phyloP scores from a whole-genome alignment of 2,888 invertebrate genomes.

The Nemurella pictetii region DNA sequence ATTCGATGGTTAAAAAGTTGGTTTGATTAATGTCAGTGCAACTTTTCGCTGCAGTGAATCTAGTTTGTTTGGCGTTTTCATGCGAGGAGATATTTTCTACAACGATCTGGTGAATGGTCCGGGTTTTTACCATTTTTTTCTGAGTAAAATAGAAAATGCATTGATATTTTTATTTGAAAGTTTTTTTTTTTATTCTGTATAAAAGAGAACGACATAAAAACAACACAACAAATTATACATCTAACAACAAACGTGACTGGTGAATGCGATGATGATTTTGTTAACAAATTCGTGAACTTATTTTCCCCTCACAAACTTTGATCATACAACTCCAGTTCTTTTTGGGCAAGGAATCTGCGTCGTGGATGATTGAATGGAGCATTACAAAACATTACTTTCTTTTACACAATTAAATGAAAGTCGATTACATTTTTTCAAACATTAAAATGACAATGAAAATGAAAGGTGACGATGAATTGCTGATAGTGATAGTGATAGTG shows the following conservation, averaged over 20 bases:
- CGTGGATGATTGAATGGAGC: constrained; percentile 11
- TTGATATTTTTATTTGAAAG: neutral
- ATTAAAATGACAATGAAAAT: neutral
- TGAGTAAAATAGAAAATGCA: neutral
- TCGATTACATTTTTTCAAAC: constrained; percentile 5
- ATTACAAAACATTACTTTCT: constrained; percentile 9
- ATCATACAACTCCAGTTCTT: neutral
- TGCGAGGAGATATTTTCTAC: neutral
- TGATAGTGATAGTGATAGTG: neutral
- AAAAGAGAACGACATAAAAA: neutral
- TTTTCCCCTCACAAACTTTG: neutral
- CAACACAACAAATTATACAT: constrained; percentile 25
- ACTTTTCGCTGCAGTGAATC: neutral
- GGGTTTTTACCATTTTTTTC: neutral
- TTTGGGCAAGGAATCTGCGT: neutral
- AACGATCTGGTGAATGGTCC: neutral
- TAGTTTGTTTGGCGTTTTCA: neutral
- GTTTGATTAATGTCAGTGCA: neutral
- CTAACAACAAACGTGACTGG: constrained; percentile 21
- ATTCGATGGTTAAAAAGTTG: neutral
- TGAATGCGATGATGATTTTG: constrained; percentile 5
- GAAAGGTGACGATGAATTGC: constrained; percentile 10
- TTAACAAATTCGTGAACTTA: neutral
- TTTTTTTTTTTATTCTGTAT: neutral
- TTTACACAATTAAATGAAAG: constrained; percentile 26